Evolutionary conservation across 2,888 invertebrate genomes (phyloP).

Genomic region (Apamea anceps): DNA sequence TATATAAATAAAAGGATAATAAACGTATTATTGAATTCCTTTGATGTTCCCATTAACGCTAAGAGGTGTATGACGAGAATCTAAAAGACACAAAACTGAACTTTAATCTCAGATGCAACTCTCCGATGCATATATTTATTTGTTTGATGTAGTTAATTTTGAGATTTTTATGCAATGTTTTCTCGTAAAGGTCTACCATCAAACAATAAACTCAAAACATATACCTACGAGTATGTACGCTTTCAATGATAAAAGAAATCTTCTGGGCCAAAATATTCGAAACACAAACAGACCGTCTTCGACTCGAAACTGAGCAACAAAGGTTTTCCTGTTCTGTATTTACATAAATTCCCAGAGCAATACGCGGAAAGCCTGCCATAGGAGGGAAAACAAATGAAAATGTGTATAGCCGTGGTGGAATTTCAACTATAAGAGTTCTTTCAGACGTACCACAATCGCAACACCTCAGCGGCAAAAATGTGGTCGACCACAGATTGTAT

Average conservation of each 20-base stretch:
- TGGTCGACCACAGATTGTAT: neutral
- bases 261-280: conserved; percentile 7
- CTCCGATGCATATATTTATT: neutral
- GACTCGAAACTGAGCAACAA: conserved; percentile 20
- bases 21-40: neutral
- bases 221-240: neutral
- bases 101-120: neutral
- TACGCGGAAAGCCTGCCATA: conserved; percentile 31
- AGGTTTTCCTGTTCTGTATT: conserved; percentile 39
- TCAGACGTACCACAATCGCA: neutral
- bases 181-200: neutral
- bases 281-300: conserved; percentile 13
- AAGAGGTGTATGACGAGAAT: neutral
- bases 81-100: neutral
- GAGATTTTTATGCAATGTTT: neutral
- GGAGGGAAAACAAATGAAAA: conserved; percentile 41
- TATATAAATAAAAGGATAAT: neutral
- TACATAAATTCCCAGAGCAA: conserved; percentile 51
- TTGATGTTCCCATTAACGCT: neutral
- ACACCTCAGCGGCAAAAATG: neutral
- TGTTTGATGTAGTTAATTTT: neutral
- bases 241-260: neutral
- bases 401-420: conserved; percentile 26
- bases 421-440: conserved; percentile 1
- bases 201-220: neutral